Evolutionary conservation across 2,888 invertebrate species (phyloP).

Genomic region (Margaritifera margaritifera): DNA sequence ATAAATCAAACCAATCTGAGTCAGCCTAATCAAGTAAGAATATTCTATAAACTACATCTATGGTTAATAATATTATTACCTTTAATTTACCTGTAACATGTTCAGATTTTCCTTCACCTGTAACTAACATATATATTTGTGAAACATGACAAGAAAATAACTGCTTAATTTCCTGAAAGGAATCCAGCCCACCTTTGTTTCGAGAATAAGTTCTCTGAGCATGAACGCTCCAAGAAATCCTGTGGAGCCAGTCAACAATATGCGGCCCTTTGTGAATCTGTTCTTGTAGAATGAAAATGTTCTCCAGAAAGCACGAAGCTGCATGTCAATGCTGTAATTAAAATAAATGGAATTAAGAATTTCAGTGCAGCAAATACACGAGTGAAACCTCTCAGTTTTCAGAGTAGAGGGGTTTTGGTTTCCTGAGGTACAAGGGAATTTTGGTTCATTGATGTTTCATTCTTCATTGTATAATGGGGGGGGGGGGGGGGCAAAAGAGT

Average conservation of each 20-base stretch:
- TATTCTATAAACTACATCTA: no score
- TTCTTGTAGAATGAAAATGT: slow-evolving; percentile 64
- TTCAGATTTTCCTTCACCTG: no score
- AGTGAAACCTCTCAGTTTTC: no score
- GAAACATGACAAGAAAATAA: not conserved
- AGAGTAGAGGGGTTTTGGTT: no score
- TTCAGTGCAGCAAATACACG: not conserved
- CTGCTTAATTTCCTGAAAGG: not conserved
- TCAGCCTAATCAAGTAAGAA: no score
- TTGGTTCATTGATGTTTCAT: no score
- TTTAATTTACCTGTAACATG: no score
- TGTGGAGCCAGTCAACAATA: slow-evolving; percentile 73
- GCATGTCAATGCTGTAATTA: slow-evolving; percentile 71
- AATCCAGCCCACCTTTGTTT: slow-evolving; percentile 58
- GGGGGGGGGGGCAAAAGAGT: no score
- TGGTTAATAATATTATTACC: not conserved
- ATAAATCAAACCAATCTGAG: no score
- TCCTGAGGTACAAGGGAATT: no score
- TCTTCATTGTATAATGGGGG: no score
- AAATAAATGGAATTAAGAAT: not conserved
- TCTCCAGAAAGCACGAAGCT: slow-evolving; percentile 74
- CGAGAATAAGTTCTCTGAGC: slow-evolving; percentile 66
- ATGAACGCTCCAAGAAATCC: slow-evolving; percentile 73
- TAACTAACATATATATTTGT: not conserved
- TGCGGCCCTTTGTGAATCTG: slow-evolving; percentile 68